Evolutionary conservation across 2,888 invertebrate genomes (phyloP).

Genomic region (Standfussiana lucernea): DNA sequence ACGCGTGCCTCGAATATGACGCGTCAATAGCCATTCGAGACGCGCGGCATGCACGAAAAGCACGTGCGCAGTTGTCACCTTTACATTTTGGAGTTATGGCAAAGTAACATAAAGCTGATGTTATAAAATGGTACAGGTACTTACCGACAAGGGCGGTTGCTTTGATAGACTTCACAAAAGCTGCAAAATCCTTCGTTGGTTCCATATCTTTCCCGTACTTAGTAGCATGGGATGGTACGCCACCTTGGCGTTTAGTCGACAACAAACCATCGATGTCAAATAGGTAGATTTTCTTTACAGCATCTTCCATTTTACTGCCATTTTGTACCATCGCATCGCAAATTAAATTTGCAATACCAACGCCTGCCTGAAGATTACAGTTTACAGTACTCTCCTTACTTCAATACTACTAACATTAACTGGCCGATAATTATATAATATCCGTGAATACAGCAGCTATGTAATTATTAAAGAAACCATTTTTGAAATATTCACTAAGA

Average conservation of each 20-base stretch:
- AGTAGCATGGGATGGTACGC: slow-evolving; percentile 91
- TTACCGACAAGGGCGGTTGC: slow-evolving; percentile 95
- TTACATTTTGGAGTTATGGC: too few species aligned
- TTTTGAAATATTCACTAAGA: too few species aligned
- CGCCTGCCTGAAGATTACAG: slow-evolving; percentile 92
- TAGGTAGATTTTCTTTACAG: slow-evolving; percentile 96
- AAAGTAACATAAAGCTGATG: not conserved
- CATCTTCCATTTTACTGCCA: slow-evolving; percentile 90
- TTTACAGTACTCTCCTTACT: not conserved
- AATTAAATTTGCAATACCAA: slow-evolving; percentile 96
- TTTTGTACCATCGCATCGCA: slow-evolving; percentile 95
- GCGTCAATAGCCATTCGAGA: too few species aligned
- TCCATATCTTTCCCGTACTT: slow-evolving; percentile 93
- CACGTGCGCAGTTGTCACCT: too few species aligned
- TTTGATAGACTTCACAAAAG: slow-evolving; percentile 94
- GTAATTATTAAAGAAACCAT: too few species aligned
- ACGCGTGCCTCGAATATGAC: too few species aligned
- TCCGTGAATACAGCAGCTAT: too few species aligned
- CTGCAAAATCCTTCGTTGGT: slow-evolving; percentile 93
- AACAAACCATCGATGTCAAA: slow-evolving; percentile 97
- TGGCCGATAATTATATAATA: too few species aligned
- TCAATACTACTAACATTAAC: not conserved
- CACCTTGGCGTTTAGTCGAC: slow-evolving; percentile 91
- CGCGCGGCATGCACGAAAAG: too few species aligned
- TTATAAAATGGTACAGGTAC: slow-evolving; percentile 50